Evolutionary conservation across 2,113 vertebrate species (phyloP).

Genomic region (Mungos mungo): DNA sequence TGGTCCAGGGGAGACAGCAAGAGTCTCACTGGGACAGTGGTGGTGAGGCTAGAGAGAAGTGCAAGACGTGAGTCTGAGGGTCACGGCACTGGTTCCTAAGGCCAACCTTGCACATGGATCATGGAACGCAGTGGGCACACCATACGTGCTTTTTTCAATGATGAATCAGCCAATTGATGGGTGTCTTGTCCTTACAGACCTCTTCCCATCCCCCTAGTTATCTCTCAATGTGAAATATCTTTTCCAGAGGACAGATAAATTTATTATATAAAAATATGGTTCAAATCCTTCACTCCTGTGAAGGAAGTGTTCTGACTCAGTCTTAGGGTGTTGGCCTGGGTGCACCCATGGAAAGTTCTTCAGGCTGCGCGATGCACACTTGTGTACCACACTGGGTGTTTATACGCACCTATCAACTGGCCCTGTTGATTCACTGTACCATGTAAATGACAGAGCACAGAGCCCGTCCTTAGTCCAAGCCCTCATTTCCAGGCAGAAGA

Average conservation of each 20-base stretch:
- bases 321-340: not conserved
- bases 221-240: not conserved
- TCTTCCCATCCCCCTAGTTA: not conserved
- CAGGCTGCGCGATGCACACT: not conserved
- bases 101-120: not conserved
- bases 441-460: not conserved
- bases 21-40: not conserved
- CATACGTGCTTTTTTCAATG: not conserved
- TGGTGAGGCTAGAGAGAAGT: not conserved
- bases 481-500: not conserved
- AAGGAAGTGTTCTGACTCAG: not conserved
- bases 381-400: not conserved
- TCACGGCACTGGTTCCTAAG: rapidly evolving
- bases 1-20: too few species aligned
- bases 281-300: not conserved
- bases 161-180: not conserved
- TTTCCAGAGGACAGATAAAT: not conserved
- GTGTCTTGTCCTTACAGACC: not conserved
- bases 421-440: not conserved
- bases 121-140: not conserved
- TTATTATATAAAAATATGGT: not conserved
- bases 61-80: not conserved
- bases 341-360: not conserved
- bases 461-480: not conserved
- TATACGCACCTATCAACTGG: not conserved